A percentile compares a stretch with the other conserved stretches of the same genome.
Conservation (phyloP, 2,888 invertebrate genomes). For the Leptinotarsa peninsularis region DNA sequence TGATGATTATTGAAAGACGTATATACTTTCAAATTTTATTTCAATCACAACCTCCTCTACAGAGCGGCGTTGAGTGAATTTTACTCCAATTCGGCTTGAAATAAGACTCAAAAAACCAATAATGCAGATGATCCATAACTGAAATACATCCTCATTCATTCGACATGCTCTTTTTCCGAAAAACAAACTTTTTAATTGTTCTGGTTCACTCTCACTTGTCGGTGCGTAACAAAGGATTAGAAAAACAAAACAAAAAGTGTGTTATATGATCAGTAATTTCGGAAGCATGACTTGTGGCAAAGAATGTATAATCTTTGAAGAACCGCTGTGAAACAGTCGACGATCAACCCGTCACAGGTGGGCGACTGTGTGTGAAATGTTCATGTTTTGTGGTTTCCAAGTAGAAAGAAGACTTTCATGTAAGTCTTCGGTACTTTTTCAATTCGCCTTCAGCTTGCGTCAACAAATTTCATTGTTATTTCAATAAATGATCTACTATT, state of each 20-base stretch:
- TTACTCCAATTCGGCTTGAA: too few relatives aligned
- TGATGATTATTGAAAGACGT: too few relatives aligned
- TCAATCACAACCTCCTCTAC: too few relatives aligned
- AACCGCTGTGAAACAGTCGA: conserved; percentile 21
- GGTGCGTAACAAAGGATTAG: conserved; percentile 28
- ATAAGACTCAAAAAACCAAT: neutral
- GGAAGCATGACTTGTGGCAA: conserved; percentile 15
- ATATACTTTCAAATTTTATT: too few relatives aligned
- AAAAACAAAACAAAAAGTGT: conserved; percentile 38
- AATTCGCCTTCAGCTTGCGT: neutral
- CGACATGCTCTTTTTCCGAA: conserved; percentile 5
- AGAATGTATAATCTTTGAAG: conserved; percentile 5
- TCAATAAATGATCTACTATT: too few relatives aligned
- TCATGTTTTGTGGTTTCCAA: conserved; percentile 13
- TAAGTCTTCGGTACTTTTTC: neutral
- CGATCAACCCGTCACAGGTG: conserved; percentile 12
- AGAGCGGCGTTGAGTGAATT: too few relatives aligned
- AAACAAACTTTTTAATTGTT: conserved; percentile 15
- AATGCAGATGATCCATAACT: neutral
- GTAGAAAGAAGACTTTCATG: neutral
- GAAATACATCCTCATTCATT: conserved; percentile 5
- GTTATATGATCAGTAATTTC: conserved; percentile 23
- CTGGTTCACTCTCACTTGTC: conserved; percentile 21
- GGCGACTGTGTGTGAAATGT: conserved; percentile 21
- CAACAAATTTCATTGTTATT: too few relatives aligned